These are phyloP conservation scores for Spilogale gracilis DNA, from an alignment of 2,113 vertebrate genomes.

Conservation along the genomic window DNA sequence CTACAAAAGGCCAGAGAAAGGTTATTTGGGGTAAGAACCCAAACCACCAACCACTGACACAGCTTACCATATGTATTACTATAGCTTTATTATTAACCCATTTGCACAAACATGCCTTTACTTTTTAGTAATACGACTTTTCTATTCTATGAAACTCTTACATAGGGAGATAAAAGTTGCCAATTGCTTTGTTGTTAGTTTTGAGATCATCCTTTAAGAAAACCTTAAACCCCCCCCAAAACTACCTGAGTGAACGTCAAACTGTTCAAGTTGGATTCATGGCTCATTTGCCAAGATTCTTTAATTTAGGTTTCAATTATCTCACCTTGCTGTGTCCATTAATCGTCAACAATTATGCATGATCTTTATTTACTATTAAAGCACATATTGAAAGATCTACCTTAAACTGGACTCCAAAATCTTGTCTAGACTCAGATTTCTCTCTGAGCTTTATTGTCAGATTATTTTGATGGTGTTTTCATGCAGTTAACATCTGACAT, in stretches of 20 bases:
- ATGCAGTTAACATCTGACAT: background rate
- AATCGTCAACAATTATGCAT: background rate
- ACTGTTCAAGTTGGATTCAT: background rate
- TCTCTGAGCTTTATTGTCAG: background rate
- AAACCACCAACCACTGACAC: accelerated
- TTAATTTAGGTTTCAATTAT: background rate
- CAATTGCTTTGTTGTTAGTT: background rate
- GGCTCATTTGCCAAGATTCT: background rate
- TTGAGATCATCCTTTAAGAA: background rate
- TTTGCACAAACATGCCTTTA: background rate
- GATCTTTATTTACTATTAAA: background rate
- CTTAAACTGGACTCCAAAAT: background rate
- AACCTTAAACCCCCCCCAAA: background rate
- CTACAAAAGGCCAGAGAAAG: background rate
- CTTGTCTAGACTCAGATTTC: background rate
- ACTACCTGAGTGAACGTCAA: background rate
- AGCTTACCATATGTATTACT: too few species aligned
- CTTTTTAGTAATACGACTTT: background rate
- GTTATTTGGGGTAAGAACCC: background rate
- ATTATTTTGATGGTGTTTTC: background rate
- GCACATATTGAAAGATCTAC: background rate
- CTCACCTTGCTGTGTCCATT: background rate
- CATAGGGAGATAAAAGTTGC: background rate
- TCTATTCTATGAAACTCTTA: background rate
- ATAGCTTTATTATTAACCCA: background rate